Base-by-base conservation (phyloP, 1,140 invertebrate species). In the Drosophila sp. region DNA sequence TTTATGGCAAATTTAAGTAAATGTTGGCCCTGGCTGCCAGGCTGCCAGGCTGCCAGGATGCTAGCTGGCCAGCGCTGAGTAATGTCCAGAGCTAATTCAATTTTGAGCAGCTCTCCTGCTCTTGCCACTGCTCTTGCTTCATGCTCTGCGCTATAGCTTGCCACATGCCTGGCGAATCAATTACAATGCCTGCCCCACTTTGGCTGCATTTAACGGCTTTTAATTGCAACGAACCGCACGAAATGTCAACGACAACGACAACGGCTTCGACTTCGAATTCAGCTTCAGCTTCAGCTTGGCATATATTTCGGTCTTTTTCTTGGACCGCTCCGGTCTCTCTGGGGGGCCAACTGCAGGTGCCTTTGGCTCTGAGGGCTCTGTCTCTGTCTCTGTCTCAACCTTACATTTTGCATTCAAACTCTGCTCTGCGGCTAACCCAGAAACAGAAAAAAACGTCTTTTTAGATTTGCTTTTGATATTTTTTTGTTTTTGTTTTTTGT, bases 171-270 rank as follows among this genome's bases (percentile, higher is more conserved):
- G 72, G 75, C 61, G 72, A 86, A 87, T 86, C 82, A 76, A 82
- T 87, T 87, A 76, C 61, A 82, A 69, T 29, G 70, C 72, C 32
- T 71, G 57, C 11, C 54, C 74, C 56, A 72, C 56, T 57, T 70
- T 66, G 59, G 71, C 38, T 78, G 70, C 70, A 72, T 86, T 75
- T 78, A 77, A 80, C 77, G 34, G 77, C 63, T 80, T 87, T 76
- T 87, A 87, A 87, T 87, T 86, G 82, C 82, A 81, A 62, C 51
- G 14, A 69, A 72, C 78, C 64, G 75, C 82, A 87, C 75, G 82
- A 87, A 86, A 86, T 86, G 82, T 86, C 82, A 86, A 86, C 82
- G 71, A 40, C 63, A 43, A 27, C 21, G 13, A n/a, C 53, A 21
- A 25, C 9, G 5, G 8, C 38, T n/a, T 6, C 13, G 14, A 11